These are phyloP conservation scores for Plebejus melissa DNA, from an alignment of 2,888 invertebrate genomes.

Conservation along the genomic window DNA sequence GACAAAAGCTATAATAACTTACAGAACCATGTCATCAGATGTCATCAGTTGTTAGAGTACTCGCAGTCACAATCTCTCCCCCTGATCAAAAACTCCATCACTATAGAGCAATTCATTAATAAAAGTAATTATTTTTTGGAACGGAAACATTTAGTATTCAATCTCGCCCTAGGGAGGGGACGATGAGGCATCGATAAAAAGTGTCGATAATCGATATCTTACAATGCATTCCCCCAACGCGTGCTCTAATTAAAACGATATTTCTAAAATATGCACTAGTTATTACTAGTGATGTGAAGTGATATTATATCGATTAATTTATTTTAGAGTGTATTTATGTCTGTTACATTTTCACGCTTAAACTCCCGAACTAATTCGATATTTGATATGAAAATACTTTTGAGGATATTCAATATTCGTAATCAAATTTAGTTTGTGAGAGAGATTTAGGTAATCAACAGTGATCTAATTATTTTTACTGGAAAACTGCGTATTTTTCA, in stretches of 20 bases:
- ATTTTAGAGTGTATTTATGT: background rate
- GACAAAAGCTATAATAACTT: too few relatives aligned
- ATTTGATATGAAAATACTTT: too few relatives aligned
- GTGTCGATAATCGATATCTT: background rate
- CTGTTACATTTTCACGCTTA: too few relatives aligned
- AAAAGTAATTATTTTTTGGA: slow-evolving; percentile 15
- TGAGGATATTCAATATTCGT: too few relatives aligned
- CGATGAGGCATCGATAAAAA: background rate
- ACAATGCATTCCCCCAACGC: background rate
- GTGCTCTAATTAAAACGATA: slow-evolving; percentile 22
- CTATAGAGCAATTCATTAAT: slow-evolving; percentile 8
- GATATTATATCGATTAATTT: background rate
- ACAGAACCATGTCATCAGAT: too few relatives aligned
- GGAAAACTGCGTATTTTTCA: too few relatives aligned
- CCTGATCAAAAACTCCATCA: background rate
- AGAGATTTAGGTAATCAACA: too few relatives aligned
- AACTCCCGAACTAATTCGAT: too few relatives aligned
- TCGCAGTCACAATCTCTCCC: background rate
- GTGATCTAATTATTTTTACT: too few relatives aligned
- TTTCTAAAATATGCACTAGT: slow-evolving; percentile 4
- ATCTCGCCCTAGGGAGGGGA: background rate
- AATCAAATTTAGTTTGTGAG: too few relatives aligned
- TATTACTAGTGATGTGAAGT: background rate
- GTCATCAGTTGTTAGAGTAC: too few relatives aligned
- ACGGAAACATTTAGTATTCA: slow-evolving; percentile 7